A percentile compares a stretch with the other conserved stretches of the same genome.
Conservation (phyloP, 2,888 invertebrate species). For the Heliconius erato region DNA sequence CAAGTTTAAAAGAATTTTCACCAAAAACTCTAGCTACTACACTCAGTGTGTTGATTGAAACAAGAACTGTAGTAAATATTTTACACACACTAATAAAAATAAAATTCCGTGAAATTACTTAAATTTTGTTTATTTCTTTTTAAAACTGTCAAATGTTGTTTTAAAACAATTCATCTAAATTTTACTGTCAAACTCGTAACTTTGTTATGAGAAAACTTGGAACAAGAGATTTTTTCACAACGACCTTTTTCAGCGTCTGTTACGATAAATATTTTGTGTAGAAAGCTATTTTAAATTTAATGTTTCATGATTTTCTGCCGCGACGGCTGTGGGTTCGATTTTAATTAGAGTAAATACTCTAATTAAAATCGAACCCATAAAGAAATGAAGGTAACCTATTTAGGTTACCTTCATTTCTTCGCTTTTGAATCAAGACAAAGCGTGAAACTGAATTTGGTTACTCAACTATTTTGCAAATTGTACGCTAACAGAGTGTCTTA, state of each 20-base stretch:
- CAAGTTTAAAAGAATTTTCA: too few species aligned
- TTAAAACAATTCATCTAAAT: constrained; percentile 41
- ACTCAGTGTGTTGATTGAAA: too few species aligned
- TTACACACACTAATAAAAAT: neutral
- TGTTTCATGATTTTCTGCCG: neutral
- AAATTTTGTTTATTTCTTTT: constrained; percentile 27
- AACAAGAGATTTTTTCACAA: constrained; percentile 43
- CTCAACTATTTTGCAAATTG: neutral
- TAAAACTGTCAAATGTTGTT: constrained; percentile 40
- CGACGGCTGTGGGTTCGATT: neutral
- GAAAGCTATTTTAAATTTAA: neutral
- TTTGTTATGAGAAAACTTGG: constrained; percentile 52
- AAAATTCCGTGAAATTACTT: constrained; percentile 6
- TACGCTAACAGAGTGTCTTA: too few species aligned
- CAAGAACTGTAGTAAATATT: neutral
- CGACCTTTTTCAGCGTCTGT: constrained; percentile 30
- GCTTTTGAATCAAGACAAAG: neutral
- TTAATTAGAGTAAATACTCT: neutral
- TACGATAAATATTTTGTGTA: neutral
- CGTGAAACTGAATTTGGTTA: neutral
- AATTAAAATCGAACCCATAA: too few species aligned
- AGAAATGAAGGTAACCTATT: too few species aligned
- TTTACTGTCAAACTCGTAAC: constrained; percentile 39
- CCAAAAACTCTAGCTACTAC: too few species aligned
- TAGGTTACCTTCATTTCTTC: neutral